Base-by-base conservation (phyloP, 1,140 invertebrate genomes). In the Drosophila lowei region DNA sequence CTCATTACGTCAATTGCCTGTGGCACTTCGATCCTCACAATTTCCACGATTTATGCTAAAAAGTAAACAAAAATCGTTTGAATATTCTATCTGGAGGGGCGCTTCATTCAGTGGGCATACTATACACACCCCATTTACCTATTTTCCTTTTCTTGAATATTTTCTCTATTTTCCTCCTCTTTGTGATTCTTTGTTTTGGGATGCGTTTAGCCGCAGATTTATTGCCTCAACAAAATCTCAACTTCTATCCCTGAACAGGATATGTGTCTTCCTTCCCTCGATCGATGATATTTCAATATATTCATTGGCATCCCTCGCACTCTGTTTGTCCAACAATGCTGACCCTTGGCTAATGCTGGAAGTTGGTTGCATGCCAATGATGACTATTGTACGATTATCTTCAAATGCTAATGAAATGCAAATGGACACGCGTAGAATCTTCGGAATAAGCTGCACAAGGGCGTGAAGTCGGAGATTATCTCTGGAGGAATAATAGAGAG, bases 1-100 rank as follows among this genome's bases (percentile, higher is more conserved):
- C 74, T 86, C 86, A 86, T 88, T 86, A 75, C 83, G 70, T 34
- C 74, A 77, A 86, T 86, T 86, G 77, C 81, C 74, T 64, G 70
- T 57, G 70, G 68, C 77, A 59, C 72, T 56, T 75, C 52, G 70
- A 65, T 62, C 11, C 34, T 38, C 34, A 30, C 55, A 67, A 42
- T 63, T 48, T 61, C 44, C 28, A 60, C 67, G 60, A 78, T 86
- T 86, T 86, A 86, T 88, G 81, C 65, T 88, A 72, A 86, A 88
- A 88, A 61, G 74, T 75, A 86, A 88, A 88, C 63, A 88, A 63
- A 77, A 86, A 72, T 18, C 55, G 59, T 81, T 86, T 81, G 83
- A 86, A 86, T 86, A 80, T 80, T 85, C 67, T 67, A 63, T 50
- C 41, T 15, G 25, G 23, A 52, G 34, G 68, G 67, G 47, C 72